phyloP scores from a whole-genome alignment of 2,888 invertebrate species.

The Atethmia centrago region DNA sequence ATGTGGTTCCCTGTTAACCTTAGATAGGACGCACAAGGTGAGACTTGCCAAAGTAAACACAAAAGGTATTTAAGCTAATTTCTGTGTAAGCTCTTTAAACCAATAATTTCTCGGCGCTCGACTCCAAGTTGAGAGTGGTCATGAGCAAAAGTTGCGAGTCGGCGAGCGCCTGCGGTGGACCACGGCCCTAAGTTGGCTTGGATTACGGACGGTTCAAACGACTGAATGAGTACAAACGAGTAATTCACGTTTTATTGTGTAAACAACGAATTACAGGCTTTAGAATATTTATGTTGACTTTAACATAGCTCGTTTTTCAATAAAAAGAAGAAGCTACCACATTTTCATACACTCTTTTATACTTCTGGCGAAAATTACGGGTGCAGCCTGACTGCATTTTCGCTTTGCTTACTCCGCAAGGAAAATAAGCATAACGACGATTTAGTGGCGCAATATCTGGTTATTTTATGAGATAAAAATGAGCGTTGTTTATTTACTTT shows the following conservation, averaged over 20 bases:
- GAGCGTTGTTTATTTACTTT: slow-evolving; percentile 50
- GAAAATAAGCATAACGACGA: slow-evolving; percentile 65
- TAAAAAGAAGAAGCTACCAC: slow-evolving; percentile 37
- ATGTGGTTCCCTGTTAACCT: slow-evolving; percentile 63
- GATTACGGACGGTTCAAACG: slow-evolving; percentile 73
- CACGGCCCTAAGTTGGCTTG: slow-evolving; percentile 72
- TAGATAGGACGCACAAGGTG: slow-evolving; percentile 58
- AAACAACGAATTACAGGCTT: slow-evolving; percentile 40
- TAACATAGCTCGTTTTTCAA: slow-evolving; percentile 13
- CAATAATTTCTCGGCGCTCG: slow-evolving; percentile 69
- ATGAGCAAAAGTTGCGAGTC: slow-evolving; percentile 74
- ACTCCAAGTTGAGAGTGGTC: slow-evolving; percentile 73
- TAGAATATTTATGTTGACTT: slow-evolving; percentile 26
- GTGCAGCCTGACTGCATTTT: slow-evolving; percentile 58
- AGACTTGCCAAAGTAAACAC: slow-evolving; percentile 56
- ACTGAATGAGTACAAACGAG: slow-evolving; percentile 64
- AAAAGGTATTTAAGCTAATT: slow-evolving; percentile 67
- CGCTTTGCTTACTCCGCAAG: slow-evolving; percentile 61
- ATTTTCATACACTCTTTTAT: slow-evolving; percentile 44
- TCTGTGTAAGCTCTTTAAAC: slow-evolving; percentile 68
- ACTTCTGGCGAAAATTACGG: slow-evolving; percentile 52
- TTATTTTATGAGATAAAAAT: slow-evolving; percentile 61
- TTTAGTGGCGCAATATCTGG: slow-evolving; percentile 59
- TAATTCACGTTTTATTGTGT: slow-evolving; percentile 64
- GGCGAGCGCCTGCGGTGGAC: slow-evolving; percentile 77